Base-by-base conservation (phyloP, 2,888 invertebrate genomes). In the Pediacus dermestoides region DNA sequence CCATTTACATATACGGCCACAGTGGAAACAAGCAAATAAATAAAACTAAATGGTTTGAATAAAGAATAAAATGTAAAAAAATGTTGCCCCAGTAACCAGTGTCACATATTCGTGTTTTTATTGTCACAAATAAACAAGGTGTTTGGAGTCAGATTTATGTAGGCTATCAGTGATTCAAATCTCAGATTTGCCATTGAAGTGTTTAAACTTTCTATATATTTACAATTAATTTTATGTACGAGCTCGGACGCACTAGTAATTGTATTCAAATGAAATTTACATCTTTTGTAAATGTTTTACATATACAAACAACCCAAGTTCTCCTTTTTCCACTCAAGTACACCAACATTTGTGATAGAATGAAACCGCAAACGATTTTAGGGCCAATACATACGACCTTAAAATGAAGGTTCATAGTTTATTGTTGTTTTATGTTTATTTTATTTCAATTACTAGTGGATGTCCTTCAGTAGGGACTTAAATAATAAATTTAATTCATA, bases 171-270 rank as follows among this genome's bases (percentile, higher is more conserved):
- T 57, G 66, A 68, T 67, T 59, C 64, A 57, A 60, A 68, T 68
- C 68, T 61, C 57, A 53, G 68, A 67, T 68, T 68, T 64, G 62
- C 66, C 66, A 68, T 67, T 68, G 63, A 67, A 66, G 66, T 66
- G 67, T 67, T 67, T 67, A 67, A 68, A 65, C 64, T 67, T 67
- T 67, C 65, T 65, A 64, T 14, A 25, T 11, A 25, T 66, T 54
- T 62, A 65, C 67, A 67, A 68, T 68, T 67, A 68, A 68, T 68
- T 67, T 66, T 65, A 66, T 66, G 62, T 67, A 63, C 64, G 66
- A 61, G 55, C 58, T 48, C 55, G 55, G 58, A 57, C 56, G 60
- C 57, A 53, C 53, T 56, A 54, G 66, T 67, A 67, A 67, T 68
- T 68, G 68, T 68, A 68, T 68, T 68, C 66, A 67, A 68, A 68